These are phyloP conservation scores for Sebastes hopkinsi DNA, from an alignment of 2,797 vertebrate genomes.

Conservation along the genomic window DNA sequence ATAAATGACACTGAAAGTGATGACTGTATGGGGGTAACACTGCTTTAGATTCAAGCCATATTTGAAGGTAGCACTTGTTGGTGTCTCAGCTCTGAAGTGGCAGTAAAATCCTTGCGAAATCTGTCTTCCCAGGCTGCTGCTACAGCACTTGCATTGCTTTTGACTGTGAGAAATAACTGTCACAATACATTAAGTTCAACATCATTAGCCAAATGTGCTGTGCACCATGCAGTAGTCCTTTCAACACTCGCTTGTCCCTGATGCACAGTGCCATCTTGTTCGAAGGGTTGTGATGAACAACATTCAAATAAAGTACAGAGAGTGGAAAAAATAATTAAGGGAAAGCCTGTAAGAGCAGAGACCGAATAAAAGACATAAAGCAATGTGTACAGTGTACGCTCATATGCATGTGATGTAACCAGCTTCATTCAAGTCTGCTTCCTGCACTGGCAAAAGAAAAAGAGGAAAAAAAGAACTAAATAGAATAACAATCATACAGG, in stretches of 20 bases:
- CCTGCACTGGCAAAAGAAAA: neutral
- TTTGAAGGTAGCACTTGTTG: neutral
- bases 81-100: neutral
- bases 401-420: slow-evolving; percentile 2
- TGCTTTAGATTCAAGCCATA: slow-evolving; percentile 9
- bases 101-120: slow-evolving; percentile 2
- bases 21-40: neutral
- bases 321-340: neutral
- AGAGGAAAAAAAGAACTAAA: neutral
- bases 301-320: neutral
- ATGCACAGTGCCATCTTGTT: neutral
- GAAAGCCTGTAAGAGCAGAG: no score
- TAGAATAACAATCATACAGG: slow-evolving; percentile 41
- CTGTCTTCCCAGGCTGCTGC: neutral
- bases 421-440: slow-evolving; percentile 34
- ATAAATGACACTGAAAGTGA: neutral
- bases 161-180: neutral
- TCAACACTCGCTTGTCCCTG: neutral
- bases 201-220: neutral
- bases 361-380: neutral
- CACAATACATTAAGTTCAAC: slow-evolving; percentile 21
- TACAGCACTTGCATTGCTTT: neutral
- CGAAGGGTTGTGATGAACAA: neutral
- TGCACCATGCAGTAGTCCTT: neutral
- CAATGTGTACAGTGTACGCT: neutral